Percentiles rank a stretch among this genome's conserved stretches.
Conservation (phyloP, 2,797 vertebrate genomes). For the Trichosurus vulpecula region DNA sequence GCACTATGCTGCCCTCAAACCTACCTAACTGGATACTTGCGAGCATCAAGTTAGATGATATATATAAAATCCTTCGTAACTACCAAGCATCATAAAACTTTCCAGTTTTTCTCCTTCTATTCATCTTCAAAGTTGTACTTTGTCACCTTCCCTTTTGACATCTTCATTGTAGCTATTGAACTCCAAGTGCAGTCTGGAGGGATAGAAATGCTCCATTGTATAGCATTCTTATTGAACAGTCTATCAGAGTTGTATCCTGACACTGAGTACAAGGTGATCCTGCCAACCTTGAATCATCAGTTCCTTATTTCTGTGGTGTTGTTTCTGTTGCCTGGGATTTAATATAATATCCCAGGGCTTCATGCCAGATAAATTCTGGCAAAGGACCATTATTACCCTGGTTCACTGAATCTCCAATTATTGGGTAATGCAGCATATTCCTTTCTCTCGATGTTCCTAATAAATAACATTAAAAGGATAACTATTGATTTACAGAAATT, state of each 20-base stretch:
- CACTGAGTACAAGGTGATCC: constrained; percentile 17
- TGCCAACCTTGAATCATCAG: constrained; percentile 43
- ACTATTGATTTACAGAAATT: constrained; percentile 44
- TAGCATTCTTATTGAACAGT: constrained; percentile 21
- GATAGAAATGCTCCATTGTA: constrained; percentile 1
- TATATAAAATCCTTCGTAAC: not conserved
- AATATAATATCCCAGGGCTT: constrained; percentile 49
- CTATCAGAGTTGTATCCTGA: constrained; percentile 42
- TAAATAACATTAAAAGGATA: constrained; percentile 16
- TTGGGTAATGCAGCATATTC: constrained; percentile 36
- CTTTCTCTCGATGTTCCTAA: constrained; percentile 44
- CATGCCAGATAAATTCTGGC: constrained; percentile 60
- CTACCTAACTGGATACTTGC: not conserved
- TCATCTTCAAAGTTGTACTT: constrained; percentile 31
- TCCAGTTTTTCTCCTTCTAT: constrained; percentile 13
- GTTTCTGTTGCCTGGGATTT: constrained; percentile 60
- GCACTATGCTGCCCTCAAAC: not conserved
- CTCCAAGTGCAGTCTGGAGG: constrained; percentile 38
- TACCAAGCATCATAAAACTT: not conserved
- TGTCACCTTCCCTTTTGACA: constrained; percentile 48
- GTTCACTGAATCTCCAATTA: constrained; percentile 51
- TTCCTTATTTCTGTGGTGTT: constrained; percentile 21
- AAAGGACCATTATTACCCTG: constrained; percentile 50
- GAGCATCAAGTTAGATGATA: not conserved
- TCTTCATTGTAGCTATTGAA: constrained; percentile 26